Percentiles rank a stretch among this genome's conserved stretches.
Evolutionary conservation across 1,140 invertebrate species (phyloP).

Genomic region (Lucilia cuprina): DNA sequence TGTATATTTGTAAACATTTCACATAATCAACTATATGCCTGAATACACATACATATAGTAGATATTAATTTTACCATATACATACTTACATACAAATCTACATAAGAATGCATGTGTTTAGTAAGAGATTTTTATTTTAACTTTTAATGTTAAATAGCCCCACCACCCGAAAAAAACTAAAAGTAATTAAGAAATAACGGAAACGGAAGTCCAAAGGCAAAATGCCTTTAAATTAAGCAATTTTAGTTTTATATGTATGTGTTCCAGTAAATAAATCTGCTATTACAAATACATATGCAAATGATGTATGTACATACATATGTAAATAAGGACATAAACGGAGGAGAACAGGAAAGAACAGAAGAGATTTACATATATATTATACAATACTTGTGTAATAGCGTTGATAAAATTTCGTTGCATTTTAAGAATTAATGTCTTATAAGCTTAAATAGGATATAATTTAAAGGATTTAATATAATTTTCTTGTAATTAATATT

Average conservation of each 20-base stretch:
- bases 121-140: not conserved
- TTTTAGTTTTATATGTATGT: not conserved
- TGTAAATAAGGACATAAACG: no score
- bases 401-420: no score
- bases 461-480: no score
- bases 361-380: no score
- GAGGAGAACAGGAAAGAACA: no score
- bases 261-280: not conserved
- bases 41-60: no score
- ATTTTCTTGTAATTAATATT: no score
- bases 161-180: not conserved
- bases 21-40: not conserved
- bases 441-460: no score
- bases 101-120: not conserved
- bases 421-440: no score
- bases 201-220: conserved; percentile 10
- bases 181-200: conserved; percentile 7
- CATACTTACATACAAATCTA: not conserved
- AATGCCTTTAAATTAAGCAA: conserved; percentile 10
- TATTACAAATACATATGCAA: no score
- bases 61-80: not conserved
- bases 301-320: no score
- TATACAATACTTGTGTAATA: no score
- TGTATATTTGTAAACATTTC: not conserved
- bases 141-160: not conserved